Percentiles rank a stretch among this genome's conserved stretches.
These are phyloP conservation scores for Amblyjoppa proteus DNA, from an alignment of 2,888 invertebrate species.

Conservation along the genomic window DNA sequence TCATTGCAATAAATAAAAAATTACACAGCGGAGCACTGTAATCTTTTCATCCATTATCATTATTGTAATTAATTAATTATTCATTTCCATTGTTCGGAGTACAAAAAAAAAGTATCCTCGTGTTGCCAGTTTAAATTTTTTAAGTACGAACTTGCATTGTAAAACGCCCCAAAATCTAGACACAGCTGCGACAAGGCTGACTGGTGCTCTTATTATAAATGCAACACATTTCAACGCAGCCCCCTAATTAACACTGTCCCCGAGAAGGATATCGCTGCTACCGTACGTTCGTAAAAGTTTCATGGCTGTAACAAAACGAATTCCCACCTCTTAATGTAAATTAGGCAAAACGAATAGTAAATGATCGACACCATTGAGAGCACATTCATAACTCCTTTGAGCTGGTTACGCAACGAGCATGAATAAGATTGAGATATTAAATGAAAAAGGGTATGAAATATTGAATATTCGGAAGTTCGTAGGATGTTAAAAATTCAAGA, in stretches of 20 bases:
- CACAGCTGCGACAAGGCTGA: not conserved
- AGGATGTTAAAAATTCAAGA: constrained; percentile 24
- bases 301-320: not conserved
- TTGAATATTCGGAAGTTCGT: constrained; percentile 28
- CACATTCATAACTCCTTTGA: not conserved
- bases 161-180: not conserved
- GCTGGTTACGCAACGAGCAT: constrained; percentile 4
- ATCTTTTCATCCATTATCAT: too few relatives aligned
- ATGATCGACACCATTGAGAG: not conserved
- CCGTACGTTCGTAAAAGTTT: not conserved
- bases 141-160: not conserved
- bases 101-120: not conserved
- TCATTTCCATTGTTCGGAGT: not conserved
- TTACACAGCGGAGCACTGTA: too few relatives aligned
- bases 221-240: not conserved
- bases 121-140: not conserved
- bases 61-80: not conserved
- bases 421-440: constrained; percentile 22
- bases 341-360: not conserved
- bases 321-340: constrained; percentile 1
- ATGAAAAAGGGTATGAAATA: constrained; percentile 37
- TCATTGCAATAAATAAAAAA: too few relatives aligned
- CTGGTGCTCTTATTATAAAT: not conserved
- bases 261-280: not conserved
- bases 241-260: constrained; percentile 2